Evolutionary conservation across 2,888 invertebrate species (phyloP).

Genomic region (Monopis laevigella): DNA sequence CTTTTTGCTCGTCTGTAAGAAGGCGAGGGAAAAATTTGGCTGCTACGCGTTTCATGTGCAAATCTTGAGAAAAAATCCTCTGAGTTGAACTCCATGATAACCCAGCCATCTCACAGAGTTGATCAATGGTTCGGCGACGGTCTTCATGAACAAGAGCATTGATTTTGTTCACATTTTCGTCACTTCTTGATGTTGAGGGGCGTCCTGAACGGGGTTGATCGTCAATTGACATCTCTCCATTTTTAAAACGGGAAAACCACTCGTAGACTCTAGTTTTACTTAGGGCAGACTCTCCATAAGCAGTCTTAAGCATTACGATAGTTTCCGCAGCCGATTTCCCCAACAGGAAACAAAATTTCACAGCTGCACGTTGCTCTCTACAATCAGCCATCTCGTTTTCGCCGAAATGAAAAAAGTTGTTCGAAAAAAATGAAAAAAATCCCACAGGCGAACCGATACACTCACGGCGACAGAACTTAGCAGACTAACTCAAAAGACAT

Average conservation of each 20-base stretch:
- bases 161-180: constrained; percentile 7
- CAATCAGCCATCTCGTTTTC: too few species aligned
- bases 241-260: constrained; percentile 8
- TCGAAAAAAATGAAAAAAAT: too few species aligned
- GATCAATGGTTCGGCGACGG: constrained; percentile 6
- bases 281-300: constrained; percentile 2
- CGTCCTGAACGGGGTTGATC: constrained; percentile 8
- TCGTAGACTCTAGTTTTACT: constrained; percentile 6
- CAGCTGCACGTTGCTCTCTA: too few species aligned
- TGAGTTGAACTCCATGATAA: constrained; percentile 3
- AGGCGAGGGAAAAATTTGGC: constrained; percentile 5
- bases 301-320: too few species aligned
- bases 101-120: constrained; percentile 7
- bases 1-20: constrained; percentile 5
- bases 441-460: too few species aligned
- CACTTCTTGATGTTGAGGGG: constrained; percentile 9
- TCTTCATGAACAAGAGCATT: constrained; percentile 10
- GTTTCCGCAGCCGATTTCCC: too few species aligned
- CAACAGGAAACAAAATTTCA: too few species aligned
- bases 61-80: constrained; percentile 2
- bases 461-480: too few species aligned
- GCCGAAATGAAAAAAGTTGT: too few species aligned
- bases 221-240: constrained; percentile 9
- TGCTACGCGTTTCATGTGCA: constrained; percentile 4
- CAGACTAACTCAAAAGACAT: too few species aligned